These are phyloP conservation scores for Steatornis caripensis DNA, from an alignment of 2,113 vertebrate genomes.

Conservation along the genomic window DNA sequence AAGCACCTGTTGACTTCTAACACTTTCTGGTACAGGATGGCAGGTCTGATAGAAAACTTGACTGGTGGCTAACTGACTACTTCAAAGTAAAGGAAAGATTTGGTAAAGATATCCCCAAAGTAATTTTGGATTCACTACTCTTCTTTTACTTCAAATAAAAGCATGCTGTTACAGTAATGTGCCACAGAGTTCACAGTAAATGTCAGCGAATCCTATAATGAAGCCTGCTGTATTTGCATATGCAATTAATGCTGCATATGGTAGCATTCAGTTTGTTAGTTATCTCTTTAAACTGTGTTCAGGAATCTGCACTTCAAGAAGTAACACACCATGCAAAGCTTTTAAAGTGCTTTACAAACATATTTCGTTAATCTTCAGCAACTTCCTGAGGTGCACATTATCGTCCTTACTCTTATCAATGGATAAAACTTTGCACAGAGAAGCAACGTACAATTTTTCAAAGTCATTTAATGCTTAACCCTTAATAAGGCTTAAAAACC, in stretches of 20 bases:
- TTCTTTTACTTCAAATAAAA: not conserved
- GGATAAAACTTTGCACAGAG: not conserved
- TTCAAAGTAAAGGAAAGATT: not conserved
- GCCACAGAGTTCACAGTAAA: not conserved
- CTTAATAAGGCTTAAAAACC: not conserved
- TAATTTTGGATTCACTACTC: not conserved
- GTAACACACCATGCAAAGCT: not conserved
- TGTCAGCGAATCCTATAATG: not conserved
- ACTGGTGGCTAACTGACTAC: not conserved
- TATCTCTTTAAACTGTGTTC: not conserved
- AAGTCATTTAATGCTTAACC: not conserved
- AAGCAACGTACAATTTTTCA: not conserved
- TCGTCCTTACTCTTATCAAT: not conserved
- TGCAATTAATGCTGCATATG: not conserved
- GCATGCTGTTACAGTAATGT: not conserved
- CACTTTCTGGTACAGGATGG: not conserved
- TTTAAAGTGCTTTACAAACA: not conserved
- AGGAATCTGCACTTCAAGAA: constrained; percentile 7
- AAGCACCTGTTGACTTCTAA: not conserved
- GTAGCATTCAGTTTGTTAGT: not conserved
- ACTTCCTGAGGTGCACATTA: not conserved
- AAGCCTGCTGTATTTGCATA: not conserved
- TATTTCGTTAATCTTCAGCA: not conserved
- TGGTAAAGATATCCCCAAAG: not conserved
- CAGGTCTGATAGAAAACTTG: not conserved